Base-by-base conservation (phyloP, 2,888 invertebrate genomes). In the Glyphotaelius pellucidus region DNA sequence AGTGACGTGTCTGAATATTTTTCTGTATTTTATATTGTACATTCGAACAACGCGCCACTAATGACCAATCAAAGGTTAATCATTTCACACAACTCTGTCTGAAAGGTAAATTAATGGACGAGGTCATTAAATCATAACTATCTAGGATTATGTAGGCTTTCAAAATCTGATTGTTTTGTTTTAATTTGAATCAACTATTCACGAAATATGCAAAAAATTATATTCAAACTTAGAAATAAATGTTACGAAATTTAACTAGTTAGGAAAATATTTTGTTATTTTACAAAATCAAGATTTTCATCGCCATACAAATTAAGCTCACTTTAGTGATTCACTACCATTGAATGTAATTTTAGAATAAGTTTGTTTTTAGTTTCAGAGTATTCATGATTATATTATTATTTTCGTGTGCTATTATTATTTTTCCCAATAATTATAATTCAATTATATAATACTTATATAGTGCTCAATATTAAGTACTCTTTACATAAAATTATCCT, bases 381-480 rank as follows among this genome's bases (percentile, higher is more conserved):
- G 25, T 67, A 67, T 67, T 67, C 52, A 25, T 67, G 52, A 67
- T 67, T 67, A 47, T 47, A 67, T 67, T 67, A 25, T 67, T 67
- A 67, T 67, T 67, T 25, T 67, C 11, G 9, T 67, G 67, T 25
- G 67, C 67, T 52, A 19, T 19, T 52, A 52, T 52, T 52, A 19
- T 19, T 52, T 15, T 52, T 52, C 19, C 52, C 52, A 67, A 9
- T 67, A 25, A 25, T 67, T 67, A 67, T 67, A 67, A 67, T 67
- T 67, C 67, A 67, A 67, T 67, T 67, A 67, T 67, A 67, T 67
- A 67, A 67, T 67, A 67, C 52, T 67, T 25, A 67, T 35, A 83
- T 32, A 32, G 83, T 83, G 83, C 83, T 32, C 81, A 83, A 83
- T 35, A 83, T 83, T 83, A 83, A 83, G 83, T 83, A 83, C 83